These are phyloP conservation scores for Heliconius congener DNA, from an alignment of 1,140 invertebrate genomes.

Conservation along the genomic window DNA sequence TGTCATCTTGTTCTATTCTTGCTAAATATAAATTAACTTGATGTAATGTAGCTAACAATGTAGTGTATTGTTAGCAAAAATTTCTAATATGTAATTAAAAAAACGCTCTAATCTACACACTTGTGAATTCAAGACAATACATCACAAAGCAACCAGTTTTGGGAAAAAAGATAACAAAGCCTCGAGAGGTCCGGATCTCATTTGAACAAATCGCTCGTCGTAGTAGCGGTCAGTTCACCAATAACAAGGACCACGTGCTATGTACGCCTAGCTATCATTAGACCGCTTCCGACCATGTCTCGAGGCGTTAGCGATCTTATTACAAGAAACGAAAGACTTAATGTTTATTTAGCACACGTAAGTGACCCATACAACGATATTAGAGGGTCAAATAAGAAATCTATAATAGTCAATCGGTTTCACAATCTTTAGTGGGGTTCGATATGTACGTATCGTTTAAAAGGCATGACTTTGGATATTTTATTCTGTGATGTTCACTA, in stretches of 20 bases:
- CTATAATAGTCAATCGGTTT: slow-evolving; percentile 3
- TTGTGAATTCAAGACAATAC: slow-evolving; percentile 42
- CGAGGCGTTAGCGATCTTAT: slow-evolving; percentile 52
- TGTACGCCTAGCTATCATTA: slow-evolving; percentile 74
- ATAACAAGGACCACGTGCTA: slow-evolving; percentile 77
- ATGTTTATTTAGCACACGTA: slow-evolving; percentile 14
- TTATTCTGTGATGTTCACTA: not conserved
- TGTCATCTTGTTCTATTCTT: not conserved
- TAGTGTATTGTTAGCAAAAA: not conserved
- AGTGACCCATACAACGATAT: not conserved
- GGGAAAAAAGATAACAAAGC: slow-evolving; percentile 72
- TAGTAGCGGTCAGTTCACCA: slow-evolving; percentile 76
- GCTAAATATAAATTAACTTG: no score
- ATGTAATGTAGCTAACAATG: not conserved
- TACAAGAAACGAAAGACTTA: slow-evolving; percentile 29
- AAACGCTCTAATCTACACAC: slow-evolving; percentile 26
- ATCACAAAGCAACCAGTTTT: slow-evolving; percentile 48
- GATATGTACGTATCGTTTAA: no score
- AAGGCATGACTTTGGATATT: no score
- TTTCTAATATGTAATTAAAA: not conserved
- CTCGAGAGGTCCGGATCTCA: slow-evolving; percentile 73
- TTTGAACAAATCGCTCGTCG: slow-evolving; percentile 77
- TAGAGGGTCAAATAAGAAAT: slow-evolving; percentile 4
- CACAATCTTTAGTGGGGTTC: not conserved
- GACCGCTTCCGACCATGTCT: slow-evolving; percentile 59